Percentiles rank a stretch among this genome's conserved stretches.
Conservation (phyloP, 2,888 invertebrate genomes). For the Eupsilia transversa region DNA sequence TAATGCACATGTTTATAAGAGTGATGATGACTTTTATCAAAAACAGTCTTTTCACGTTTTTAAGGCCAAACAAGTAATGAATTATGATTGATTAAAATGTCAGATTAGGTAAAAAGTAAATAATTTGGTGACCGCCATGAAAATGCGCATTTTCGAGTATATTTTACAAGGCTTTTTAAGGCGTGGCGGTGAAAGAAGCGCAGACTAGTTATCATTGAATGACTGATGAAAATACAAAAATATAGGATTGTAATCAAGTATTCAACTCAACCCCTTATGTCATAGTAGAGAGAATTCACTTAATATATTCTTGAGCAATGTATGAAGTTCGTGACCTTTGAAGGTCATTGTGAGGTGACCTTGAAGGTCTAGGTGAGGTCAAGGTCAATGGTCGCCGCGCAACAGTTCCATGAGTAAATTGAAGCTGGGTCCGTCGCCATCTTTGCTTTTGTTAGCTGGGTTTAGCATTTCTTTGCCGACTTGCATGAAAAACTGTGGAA, state of each 20-base stretch:
- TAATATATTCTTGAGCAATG: constrained; percentile 76
- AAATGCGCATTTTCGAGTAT: constrained; percentile 10
- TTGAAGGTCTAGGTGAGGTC: constrained; percentile 38
- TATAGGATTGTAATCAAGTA: constrained; percentile 48
- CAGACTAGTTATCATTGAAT: constrained; percentile 55
- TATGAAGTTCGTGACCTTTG: constrained; percentile 48
- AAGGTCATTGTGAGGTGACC: constrained; percentile 46
- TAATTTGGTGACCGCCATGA: constrained; percentile 7
- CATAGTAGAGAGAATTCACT: constrained; percentile 67
- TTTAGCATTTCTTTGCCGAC: constrained; percentile 98
- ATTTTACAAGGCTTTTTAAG: constrained; percentile 21
- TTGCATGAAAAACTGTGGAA: constrained; percentile 90
- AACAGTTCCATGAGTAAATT: constrained; percentile 98
- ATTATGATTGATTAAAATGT: constrained; percentile 11
- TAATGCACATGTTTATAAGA: constrained; percentile 17
- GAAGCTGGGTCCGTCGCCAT: constrained; percentile 97
- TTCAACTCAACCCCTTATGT: constrained; percentile 56
- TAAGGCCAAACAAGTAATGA: constrained; percentile 73
- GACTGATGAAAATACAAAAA: constrained; percentile 57
- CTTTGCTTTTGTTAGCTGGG: constrained; percentile 95
- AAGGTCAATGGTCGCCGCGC: constrained; percentile 96
- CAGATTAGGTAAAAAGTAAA: constrained; percentile 18
- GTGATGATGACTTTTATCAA: constrained; percentile 50
- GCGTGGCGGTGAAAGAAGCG: constrained; percentile 24
- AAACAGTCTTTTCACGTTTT: constrained; percentile 69